Conservation (phyloP, 2,797 vertebrate genomes). For the Sphenodon punctatus region DNA sequence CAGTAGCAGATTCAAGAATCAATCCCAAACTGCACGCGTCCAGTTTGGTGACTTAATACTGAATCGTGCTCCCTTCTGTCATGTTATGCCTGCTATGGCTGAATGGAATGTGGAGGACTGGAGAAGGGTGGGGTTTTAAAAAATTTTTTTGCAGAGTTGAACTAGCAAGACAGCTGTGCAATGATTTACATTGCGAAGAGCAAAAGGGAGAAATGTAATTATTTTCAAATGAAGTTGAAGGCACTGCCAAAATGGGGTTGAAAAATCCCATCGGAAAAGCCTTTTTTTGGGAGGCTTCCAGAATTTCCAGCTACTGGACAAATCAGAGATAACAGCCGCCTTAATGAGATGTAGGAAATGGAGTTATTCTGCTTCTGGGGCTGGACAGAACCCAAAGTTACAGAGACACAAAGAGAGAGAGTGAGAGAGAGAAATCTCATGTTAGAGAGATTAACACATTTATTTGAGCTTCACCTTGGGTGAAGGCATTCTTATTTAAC, state of each 20-base stretch:
- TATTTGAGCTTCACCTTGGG: too few relatives aligned
- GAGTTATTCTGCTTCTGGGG: slow-evolving; percentile 29
- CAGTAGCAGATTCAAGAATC: too few relatives aligned
- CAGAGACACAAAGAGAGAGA: too few relatives aligned
- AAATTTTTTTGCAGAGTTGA: not conserved
- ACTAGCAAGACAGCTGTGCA: slow-evolving; percentile 34
- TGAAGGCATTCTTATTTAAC: too few relatives aligned
- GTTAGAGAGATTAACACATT: too few relatives aligned
- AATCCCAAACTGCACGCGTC: not conserved
- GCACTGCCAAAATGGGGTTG: slow-evolving; percentile 34
- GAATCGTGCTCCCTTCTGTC: slow-evolving; percentile 29
- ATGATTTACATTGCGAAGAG: slow-evolving; percentile 35
- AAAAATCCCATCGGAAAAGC: slow-evolving; percentile 22
- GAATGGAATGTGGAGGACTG: too few relatives aligned
- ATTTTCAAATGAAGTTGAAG: slow-evolving; percentile 29
- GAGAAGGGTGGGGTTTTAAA: too few relatives aligned
- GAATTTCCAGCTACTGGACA: slow-evolving; percentile 53
- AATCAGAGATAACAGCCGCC: slow-evolving; percentile 21
- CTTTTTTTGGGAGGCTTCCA: slow-evolving; percentile 34
- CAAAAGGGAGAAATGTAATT: not conserved
- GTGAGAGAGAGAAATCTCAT: too few relatives aligned
- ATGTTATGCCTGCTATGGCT: not conserved
- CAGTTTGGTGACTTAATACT: not conserved
- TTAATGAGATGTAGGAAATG: too few relatives aligned
- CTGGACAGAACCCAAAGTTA: slow-evolving; percentile 2